Base-by-base conservation (phyloP, 2,888 invertebrate species). In the Pherbina coryleti region DNA sequence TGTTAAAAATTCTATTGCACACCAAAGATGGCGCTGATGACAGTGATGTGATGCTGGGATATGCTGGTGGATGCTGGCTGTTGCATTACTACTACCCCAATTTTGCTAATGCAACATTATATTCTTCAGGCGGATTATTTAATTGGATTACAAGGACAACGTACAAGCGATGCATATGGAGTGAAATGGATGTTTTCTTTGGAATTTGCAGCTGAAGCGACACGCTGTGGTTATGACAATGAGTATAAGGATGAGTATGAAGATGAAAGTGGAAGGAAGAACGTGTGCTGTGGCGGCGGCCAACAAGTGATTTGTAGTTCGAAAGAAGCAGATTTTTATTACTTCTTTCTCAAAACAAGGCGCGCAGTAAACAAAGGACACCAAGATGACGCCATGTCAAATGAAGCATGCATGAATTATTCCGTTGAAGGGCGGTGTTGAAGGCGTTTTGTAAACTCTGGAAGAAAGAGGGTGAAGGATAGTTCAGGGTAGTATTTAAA, bases 61-160 rank as follows among this genome's bases (percentile, higher is more conserved):
- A 44, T 44, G 14, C 44, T 44, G 44, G 11, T 44, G 11, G 44
- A 44, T 44, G 44, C 44, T 11, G 44, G 11, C 44, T 44, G 44
- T 11, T 44, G 11, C 11, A 55, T 9, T 2, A 55, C 55, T 55
- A 55, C 55, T 55, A 55, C 55, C 25, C 28, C 57, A 37, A 51
- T 74, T 62, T 53, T 19, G 25, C 25, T 62, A 66, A 67, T 75
- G 66, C 55, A 75, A 11, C 55, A 67, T 67, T 37, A 67, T 55
- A 25, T 37, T 67, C 67, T 75, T 75, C 37, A 71, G 75, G 81
- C 75, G 79, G 73, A 80, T 81, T 80, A 80, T 81, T 80, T 79
- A 80, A 80, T 81, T 64, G 51, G 79, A 80, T 81, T 79, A 79
- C 76, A 78, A 73, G 76, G 79, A 78, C 69, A 19, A 53, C 51